Conservation (phyloP, 1,140 invertebrate species). For the Saccostrea glomerata region DNA sequence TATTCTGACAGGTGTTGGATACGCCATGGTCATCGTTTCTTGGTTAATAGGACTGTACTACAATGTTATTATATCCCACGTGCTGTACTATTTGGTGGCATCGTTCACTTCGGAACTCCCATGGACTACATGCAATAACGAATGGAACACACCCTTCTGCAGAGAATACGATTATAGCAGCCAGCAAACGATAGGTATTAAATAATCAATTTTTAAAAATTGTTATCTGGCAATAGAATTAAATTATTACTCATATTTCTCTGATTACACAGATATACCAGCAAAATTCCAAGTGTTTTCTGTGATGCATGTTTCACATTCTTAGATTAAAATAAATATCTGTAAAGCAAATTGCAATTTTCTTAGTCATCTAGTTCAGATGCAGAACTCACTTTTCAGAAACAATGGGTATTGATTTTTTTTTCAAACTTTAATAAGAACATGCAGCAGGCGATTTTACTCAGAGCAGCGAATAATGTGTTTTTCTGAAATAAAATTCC, state of each 20-base stretch:
- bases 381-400: too few species aligned
- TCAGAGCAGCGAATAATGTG: not conserved
- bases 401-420: too few species aligned
- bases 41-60: conserved; percentile 86
- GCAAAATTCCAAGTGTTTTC: too few species aligned
- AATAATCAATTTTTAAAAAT: not conserved
- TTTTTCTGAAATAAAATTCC: not conserved
- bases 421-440: not conserved
- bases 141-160: conserved; percentile 79
- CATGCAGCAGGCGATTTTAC: not conserved
- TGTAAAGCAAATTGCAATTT: too few species aligned
- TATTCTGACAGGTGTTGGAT: conserved; percentile 85
- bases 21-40: conserved; percentile 91
- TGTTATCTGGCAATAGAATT: not conserved
- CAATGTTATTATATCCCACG: conserved; percentile 79
- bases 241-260: not conserved
- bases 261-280: not conserved
- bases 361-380: too few species aligned
- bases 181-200: not conserved
- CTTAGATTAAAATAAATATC: too few species aligned
- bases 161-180: not conserved
- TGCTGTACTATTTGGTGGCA: conserved; percentile 77
- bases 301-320: too few species aligned
- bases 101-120: conserved; percentile 78
- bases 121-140: conserved; percentile 79